Conservation (phyloP, 1,140 invertebrate genomes). For the Antheraea mylitta region DNA sequence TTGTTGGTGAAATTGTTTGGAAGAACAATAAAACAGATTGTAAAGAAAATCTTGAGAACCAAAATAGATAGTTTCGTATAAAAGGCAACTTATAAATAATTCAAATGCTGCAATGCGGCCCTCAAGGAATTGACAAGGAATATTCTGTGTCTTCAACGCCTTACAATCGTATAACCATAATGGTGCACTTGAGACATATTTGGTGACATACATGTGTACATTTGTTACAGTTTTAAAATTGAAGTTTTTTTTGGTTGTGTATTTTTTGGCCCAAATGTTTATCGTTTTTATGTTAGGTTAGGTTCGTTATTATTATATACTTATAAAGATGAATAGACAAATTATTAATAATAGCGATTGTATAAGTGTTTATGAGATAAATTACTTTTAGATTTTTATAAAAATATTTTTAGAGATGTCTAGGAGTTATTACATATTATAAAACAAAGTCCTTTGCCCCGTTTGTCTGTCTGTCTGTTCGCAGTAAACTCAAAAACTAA, state of each 20-base stretch:
- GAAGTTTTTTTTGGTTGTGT: too few species aligned
- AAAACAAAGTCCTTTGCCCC: too few species aligned
- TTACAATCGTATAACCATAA: slow-evolving; percentile 29
- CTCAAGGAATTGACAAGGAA: slow-evolving; percentile 53
- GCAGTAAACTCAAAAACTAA: too few species aligned
- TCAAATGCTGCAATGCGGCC: slow-evolving; percentile 69
- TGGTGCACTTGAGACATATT: slow-evolving; percentile 32
- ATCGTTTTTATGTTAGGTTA: neutral
- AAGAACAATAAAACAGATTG: slow-evolving; percentile 42
- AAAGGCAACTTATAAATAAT: slow-evolving; percentile 71
- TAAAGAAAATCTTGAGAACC: slow-evolving; percentile 38
- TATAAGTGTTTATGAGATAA: too few species aligned
- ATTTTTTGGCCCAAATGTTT: too few species aligned
- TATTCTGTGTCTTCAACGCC: slow-evolving; percentile 36
- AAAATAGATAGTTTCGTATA: slow-evolving; percentile 59
- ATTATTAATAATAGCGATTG: slow-evolving; percentile 11
- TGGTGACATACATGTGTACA: slow-evolving; percentile 12
- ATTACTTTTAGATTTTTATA: too few species aligned
- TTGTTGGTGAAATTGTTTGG: slow-evolving; percentile 25
- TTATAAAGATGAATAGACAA: too few species aligned
- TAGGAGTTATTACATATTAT: too few species aligned
- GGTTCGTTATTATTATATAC: neutral
- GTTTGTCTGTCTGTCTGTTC: too few species aligned
- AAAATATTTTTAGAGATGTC: too few species aligned
- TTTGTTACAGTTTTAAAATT: neutral